Conservation (phyloP, 2,113 vertebrate genomes). For the Seriola dumerili region DNA sequence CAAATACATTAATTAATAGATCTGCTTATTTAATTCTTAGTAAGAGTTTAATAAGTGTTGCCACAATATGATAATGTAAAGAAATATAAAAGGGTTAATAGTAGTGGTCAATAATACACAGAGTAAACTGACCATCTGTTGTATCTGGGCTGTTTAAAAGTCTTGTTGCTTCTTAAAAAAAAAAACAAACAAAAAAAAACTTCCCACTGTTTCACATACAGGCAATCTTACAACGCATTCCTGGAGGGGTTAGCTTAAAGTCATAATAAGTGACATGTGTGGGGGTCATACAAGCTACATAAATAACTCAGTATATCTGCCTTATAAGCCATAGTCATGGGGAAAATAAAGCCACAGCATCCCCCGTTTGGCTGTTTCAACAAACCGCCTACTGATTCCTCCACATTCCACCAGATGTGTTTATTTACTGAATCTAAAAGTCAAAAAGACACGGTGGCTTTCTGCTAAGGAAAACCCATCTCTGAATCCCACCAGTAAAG, state of each 20-base stretch:
- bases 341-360: background rate
- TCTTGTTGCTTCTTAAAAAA: background rate
- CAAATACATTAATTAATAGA: background rate
- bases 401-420: slow-evolving; percentile 12
- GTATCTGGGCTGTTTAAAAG: background rate
- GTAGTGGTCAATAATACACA: background rate
- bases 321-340: background rate
- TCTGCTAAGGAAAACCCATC: slow-evolving; percentile 25
- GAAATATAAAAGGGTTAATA: background rate
- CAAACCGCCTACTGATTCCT: slow-evolving; percentile 14
- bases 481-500: slow-evolving; percentile 16
- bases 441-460: background rate
- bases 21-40: background rate
- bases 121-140: background rate
- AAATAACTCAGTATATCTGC: background rate
- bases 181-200: background rate
- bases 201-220: background rate
- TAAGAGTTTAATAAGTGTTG: background rate
- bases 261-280: background rate
- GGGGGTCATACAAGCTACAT: background rate
- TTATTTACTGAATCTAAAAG: slow-evolving; percentile 27
- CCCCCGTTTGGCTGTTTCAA: background rate
- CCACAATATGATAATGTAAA: background rate
- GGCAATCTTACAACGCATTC: background rate
- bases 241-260: background rate